These are phyloP conservation scores for Parauchenoglanis punctatus DNA, from an alignment of 2,797 vertebrate genomes.

Conservation along the genomic window DNA sequence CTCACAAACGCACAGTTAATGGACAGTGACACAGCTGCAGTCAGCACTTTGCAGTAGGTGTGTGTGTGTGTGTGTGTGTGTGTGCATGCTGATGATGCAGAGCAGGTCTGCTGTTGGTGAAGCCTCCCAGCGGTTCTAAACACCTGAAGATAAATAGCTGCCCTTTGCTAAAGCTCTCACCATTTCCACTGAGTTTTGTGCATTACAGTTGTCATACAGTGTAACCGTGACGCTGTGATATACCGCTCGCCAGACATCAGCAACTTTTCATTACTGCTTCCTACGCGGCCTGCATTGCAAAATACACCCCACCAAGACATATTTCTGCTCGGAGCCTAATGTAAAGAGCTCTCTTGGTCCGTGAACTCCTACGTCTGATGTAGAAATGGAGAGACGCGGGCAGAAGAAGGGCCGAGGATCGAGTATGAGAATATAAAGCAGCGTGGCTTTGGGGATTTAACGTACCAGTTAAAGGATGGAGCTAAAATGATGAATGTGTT, in stretches of 20 bases:
- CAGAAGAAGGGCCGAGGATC: not conserved
- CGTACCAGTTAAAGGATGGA: not conserved
- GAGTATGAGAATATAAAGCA: conserved; percentile 6
- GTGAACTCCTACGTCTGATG: not conserved
- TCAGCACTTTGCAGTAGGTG: conserved; percentile 53
- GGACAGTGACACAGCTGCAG: conserved; percentile 58
- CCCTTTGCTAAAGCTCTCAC: conserved; percentile 31
- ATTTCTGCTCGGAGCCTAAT: not conserved
- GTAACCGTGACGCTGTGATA: not conserved
- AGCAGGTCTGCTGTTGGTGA: conserved; percentile 41
- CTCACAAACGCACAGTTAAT: conserved; percentile 47
- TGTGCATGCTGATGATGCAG: conserved; percentile 58
- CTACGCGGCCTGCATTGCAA: not conserved
- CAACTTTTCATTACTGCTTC: conserved; percentile 4
- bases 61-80: conserved; percentile 33
- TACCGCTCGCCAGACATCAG: not conserved
- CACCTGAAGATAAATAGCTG: conserved; percentile 63
- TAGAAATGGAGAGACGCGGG: not conserved
- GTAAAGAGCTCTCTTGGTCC: not conserved
- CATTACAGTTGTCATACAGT: not conserved
- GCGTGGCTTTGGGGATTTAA: not conserved
- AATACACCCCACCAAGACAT: not conserved
- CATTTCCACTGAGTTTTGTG: conserved; percentile 1
- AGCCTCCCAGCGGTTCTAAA: conserved; percentile 59
- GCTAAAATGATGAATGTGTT: not conserved